phyloP scores from a whole-genome alignment of 2,113 vertebrate species.

The Pseudorhombus dupliciocellatus region DNA sequence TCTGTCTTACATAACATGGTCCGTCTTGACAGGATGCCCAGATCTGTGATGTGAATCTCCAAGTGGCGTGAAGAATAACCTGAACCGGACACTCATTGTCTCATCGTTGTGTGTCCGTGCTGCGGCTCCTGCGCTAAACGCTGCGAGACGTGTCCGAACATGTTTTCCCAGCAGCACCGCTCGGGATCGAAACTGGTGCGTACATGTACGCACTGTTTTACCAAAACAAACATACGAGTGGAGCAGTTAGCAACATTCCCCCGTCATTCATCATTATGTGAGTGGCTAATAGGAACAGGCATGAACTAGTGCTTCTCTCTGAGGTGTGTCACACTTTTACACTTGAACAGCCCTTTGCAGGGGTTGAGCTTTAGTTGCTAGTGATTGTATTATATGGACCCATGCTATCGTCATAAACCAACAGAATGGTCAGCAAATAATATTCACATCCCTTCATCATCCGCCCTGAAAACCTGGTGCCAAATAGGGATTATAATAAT shows the following conservation, averaged over 20 bases:
- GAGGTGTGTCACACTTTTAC: background rate
- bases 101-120: background rate
- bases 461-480: too few relatives aligned
- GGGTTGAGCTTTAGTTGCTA: too few relatives aligned
- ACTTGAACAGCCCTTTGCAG: too few relatives aligned
- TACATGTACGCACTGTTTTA: background rate
- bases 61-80: background rate
- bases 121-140: constrained; percentile 2
- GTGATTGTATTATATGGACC: too few relatives aligned
- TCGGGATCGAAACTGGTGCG: background rate
- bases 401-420: too few relatives aligned
- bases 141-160: constrained; percentile 56
- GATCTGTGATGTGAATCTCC: background rate
- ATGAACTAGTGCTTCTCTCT: background rate
- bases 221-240: background rate
- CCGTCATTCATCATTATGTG: constrained; percentile 60
- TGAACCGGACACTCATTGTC: background rate
- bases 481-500: too few relatives aligned
- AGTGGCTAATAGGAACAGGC: background rate
- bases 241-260: constrained; percentile 21
- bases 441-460: too few relatives aligned
- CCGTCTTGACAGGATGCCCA: background rate
- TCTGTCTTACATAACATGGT: background rate
- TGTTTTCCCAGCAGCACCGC: constrained; percentile 15
- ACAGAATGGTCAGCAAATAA: too few relatives aligned